Percentiles rank a stretch among this genome's conserved stretches.
These are phyloP conservation scores for Andricus grossulariae DNA, from an alignment of 1,140 invertebrate genomes.

Conservation along the genomic window DNA sequence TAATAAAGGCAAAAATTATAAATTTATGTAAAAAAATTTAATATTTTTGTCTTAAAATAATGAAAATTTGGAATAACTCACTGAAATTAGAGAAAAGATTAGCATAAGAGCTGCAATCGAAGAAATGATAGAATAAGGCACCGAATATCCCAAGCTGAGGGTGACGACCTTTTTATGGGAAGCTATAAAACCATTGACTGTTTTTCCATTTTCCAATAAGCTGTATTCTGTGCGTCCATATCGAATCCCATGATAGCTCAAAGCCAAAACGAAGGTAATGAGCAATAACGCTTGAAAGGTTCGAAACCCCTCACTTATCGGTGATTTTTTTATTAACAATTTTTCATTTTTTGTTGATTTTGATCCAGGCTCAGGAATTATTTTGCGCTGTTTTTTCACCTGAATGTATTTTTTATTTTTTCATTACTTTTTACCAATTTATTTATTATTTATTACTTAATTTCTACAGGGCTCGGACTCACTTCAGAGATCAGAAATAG, in stretches of 20 bases:
- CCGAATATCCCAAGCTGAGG: constrained; percentile 58
- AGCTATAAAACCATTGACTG: constrained; percentile 48
- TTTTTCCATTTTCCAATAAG: constrained; percentile 57
- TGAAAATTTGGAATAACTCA: constrained; percentile 41
- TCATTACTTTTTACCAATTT: not conserved
- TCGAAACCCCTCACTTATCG: constrained; percentile 46
- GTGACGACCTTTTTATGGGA: constrained; percentile 50
- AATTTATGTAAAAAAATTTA: no score
- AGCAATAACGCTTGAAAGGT: constrained; percentile 52
- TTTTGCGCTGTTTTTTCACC: not conserved
- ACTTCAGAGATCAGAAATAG: no score
- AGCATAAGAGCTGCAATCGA: constrained; percentile 53
- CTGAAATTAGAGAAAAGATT: constrained; percentile 58
- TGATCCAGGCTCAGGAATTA: not conserved
- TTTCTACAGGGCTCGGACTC: no score
- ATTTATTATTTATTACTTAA: no score
- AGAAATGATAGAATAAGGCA: constrained; percentile 48
- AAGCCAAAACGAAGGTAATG: constrained; percentile 45
- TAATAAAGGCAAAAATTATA: no score
- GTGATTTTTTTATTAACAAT: constrained; percentile 4
- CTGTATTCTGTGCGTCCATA: constrained; percentile 55
- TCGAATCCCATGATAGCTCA: constrained; percentile 55
- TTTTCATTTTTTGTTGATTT: constrained; percentile 27
- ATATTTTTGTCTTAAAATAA: not conserved
- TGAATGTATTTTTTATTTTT: not conserved